phyloP scores from a whole-genome alignment of 2,797 vertebrate species.

The Ciconia nigra region DNA sequence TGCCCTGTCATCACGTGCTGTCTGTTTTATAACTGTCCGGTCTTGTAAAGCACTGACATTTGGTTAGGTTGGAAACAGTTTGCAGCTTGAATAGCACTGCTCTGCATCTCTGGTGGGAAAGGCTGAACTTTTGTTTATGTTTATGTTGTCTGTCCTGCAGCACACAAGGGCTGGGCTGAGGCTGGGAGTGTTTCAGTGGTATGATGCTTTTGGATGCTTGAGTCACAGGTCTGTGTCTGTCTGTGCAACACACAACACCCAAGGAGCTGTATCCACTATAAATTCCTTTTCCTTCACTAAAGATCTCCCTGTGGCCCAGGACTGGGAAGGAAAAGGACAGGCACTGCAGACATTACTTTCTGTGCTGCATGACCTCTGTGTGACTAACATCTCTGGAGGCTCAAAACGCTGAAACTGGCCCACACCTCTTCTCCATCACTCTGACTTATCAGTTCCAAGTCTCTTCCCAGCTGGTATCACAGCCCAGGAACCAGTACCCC shows the following conservation, averaged over 20 bases:
- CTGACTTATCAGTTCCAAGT: rapidly evolving
- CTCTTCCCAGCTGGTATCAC: background rate
- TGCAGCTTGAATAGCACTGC: background rate
- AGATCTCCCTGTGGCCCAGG: background rate
- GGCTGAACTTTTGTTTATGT: conserved; percentile 10
- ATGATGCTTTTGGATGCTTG: background rate
- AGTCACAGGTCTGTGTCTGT: background rate
- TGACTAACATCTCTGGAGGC: background rate
- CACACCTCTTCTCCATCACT: background rate
- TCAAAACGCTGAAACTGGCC: background rate
- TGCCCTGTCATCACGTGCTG: background rate
- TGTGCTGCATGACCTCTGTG: background rate
- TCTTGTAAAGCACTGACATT: conserved; percentile 1
- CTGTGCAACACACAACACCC: background rate
- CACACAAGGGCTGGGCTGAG: background rate
- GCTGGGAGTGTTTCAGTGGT: background rate
- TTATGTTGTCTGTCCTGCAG: background rate
- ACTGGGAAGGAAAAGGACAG: background rate
- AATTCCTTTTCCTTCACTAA: background rate
- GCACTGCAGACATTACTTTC: background rate
- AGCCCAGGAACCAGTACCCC: background rate
- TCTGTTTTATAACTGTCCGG: background rate
- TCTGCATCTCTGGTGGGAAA: background rate
- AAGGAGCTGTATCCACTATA: background rate
- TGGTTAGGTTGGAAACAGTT: background rate